These are phyloP conservation scores for Acrobasis repandana DNA, from an alignment of 2,888 invertebrate genomes.

Conservation along the genomic window DNA sequence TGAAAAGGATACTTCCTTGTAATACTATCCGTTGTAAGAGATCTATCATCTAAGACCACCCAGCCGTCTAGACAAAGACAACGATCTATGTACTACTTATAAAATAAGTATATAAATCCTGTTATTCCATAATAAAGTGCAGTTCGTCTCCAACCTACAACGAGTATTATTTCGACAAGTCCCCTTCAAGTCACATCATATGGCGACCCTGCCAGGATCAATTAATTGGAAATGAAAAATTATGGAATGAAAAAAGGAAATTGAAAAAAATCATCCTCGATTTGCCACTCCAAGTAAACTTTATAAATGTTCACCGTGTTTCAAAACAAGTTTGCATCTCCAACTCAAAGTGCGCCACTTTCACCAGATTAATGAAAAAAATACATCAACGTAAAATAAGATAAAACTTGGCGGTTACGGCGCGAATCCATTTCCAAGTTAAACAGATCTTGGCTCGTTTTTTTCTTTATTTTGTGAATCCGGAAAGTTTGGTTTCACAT, in stretches of 20 bases:
- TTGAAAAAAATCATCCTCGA: conserved; percentile 4
- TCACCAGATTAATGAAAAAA: conserved; percentile 63
- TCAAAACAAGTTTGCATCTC: conserved; percentile 36
- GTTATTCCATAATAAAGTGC: no score
- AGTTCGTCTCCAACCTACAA: no score
- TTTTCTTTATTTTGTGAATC: conserved; percentile 64
- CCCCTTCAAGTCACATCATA: no score
- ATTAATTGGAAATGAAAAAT: no score
- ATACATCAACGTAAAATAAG: conserved; percentile 57
- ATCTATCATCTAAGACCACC: no score
- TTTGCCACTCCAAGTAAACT: conserved; percentile 1
- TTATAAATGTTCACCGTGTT: conserved; percentile 17
- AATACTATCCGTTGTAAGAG: no score
- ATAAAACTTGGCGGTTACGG: conserved; percentile 67
- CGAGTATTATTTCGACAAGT: no score
- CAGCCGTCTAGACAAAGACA: no score
- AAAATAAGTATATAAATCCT: no score
- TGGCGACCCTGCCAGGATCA: no score
- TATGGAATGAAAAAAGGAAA: background rate
- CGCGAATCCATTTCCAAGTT: conserved; percentile 76
- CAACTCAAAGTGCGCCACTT: conserved; percentile 41
- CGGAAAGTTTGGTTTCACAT: conserved; percentile 52
- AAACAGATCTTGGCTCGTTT: conserved; percentile 58
- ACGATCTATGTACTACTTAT: no score
- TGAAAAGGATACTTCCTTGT: no score